phyloP scores from a whole-genome alignment of 1,140 invertebrate genomes.

The Fopius arisanus region DNA sequence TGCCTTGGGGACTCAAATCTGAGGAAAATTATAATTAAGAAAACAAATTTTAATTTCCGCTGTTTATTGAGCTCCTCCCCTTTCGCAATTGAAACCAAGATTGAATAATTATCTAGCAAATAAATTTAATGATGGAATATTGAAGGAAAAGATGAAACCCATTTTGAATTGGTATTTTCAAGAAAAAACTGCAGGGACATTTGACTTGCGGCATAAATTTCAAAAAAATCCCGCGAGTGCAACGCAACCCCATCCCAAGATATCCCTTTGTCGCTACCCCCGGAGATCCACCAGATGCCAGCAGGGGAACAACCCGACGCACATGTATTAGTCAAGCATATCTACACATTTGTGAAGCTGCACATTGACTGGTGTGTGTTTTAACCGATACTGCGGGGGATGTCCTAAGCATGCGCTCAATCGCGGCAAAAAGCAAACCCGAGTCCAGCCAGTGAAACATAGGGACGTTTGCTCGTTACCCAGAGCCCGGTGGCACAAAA shows the following conservation, averaged over 20 bases:
- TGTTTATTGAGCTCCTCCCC: too few species aligned
- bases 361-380: conserved; percentile 14
- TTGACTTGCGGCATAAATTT: background rate
- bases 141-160: too few species aligned
- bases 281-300: conserved; percentile 33
- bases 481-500: background rate
- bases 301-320: background rate
- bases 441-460: conserved; percentile 29
- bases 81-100: too few species aligned
- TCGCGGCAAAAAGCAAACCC: background rate
- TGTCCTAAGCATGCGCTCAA: conserved; percentile 31
- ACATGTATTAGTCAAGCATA: conserved; percentile 16
- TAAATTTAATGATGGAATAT: too few species aligned
- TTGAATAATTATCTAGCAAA: too few species aligned
- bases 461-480: conserved; percentile 17
- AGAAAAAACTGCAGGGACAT: too few species aligned
- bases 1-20: too few species aligned
- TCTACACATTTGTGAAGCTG: conserved; percentile 13
- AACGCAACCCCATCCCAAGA: conserved; percentile 1
- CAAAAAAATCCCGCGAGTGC: background rate
- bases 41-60: too few species aligned
- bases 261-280: background rate
- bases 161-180: too few species aligned
- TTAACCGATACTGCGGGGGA: conserved; percentile 43
- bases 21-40: too few species aligned